Base-by-base conservation (phyloP, 2,797 vertebrate species). In the Malurus leucopterus region DNA sequence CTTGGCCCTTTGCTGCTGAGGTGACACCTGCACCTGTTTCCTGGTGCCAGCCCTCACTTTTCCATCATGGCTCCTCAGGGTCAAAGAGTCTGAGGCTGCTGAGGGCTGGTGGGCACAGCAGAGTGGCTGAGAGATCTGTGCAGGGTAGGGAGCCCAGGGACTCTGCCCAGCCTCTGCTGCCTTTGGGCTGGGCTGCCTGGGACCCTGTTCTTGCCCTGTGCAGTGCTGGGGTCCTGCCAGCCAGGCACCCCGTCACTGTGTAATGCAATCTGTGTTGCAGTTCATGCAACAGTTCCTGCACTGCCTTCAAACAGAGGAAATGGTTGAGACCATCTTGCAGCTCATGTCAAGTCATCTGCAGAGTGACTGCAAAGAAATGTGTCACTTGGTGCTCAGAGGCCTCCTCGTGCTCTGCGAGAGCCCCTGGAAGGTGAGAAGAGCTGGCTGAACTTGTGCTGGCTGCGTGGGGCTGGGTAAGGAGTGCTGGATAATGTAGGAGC, bases 231-330 rank as follows among this genome's bases (percentile, higher is more conserved):
- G 43, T 72, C n/a, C 41, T 54, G 49, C 13, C 11, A 38, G 41
- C 13, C 1, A 2, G 23, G 24, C 30, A n/a, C 9, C 8, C 44
- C 12, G 0, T 46, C 24, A 24, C 24, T 40, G 29, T 53, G 17
- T 29, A 19, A 29, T 55, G 50, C 50, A 81, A 36, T 9, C 17
- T 57, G 30, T n/a, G 44, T 58, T 36, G 34, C 34, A 36, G 34
- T 36, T 36, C 34, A 36, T 36, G 34, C 34, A 36, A 36, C 51
- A 73, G 79, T 34, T 73, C 22, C 15, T 73, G 26, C 59, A 55
- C 19, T 46, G 5, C 22, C 26, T 16, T 24, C 26, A 34, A 22
- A 14, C 29, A 13, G 55, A 22, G 8, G 4, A 5, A 15, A 27
- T 47, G n/a, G 8, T 1, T 63, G 67, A 81, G n/a, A 54, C 49